phyloP scores from a whole-genome alignment of 2,113 vertebrate species.

The Rhinoderma darwinii region DNA sequence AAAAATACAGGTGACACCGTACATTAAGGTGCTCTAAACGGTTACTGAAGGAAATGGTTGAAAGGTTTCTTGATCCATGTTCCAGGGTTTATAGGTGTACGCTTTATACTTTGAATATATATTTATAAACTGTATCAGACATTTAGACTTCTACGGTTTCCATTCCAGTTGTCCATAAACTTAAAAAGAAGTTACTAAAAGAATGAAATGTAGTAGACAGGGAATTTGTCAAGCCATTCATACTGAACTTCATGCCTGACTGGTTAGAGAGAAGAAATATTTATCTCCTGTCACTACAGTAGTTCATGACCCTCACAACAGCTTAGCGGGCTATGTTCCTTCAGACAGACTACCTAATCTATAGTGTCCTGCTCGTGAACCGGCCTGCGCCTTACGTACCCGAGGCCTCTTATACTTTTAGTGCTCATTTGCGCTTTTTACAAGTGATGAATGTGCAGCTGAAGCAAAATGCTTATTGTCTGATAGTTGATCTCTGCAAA shows the following conservation, averaged over 20 bases:
- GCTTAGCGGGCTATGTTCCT: constrained; percentile 18
- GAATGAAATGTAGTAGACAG: constrained; percentile 2
- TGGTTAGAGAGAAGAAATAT: neutral
- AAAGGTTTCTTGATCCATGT: too few relatives aligned
- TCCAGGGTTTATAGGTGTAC: too few relatives aligned
- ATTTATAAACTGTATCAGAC: neutral
- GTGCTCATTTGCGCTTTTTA: constrained; percentile 6
- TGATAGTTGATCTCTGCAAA: neutral
- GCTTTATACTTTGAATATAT: too few relatives aligned
- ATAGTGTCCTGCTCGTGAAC: constrained; percentile 39
- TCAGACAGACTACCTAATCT: constrained; percentile 47
- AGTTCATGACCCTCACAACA: constrained; percentile 31
- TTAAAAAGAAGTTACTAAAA: neutral
- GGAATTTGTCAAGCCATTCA: neutral
- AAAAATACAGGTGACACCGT: too few relatives aligned
- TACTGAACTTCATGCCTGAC: neutral
- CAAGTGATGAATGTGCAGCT: neutral
- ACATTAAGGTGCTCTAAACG: too few relatives aligned
- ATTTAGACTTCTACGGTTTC: neutral
- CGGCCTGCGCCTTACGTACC: neutral
- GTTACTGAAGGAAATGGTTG: too few relatives aligned
- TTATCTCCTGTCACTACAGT: constrained; percentile 19
- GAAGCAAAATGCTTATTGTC: neutral
- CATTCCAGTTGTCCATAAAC: neutral
- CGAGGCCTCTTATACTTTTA: constrained; percentile 20